Percentiles rank a stretch among this genome's conserved stretches.
Conservation (phyloP, 2,888 invertebrate genomes). For the Chesias legatella region DNA sequence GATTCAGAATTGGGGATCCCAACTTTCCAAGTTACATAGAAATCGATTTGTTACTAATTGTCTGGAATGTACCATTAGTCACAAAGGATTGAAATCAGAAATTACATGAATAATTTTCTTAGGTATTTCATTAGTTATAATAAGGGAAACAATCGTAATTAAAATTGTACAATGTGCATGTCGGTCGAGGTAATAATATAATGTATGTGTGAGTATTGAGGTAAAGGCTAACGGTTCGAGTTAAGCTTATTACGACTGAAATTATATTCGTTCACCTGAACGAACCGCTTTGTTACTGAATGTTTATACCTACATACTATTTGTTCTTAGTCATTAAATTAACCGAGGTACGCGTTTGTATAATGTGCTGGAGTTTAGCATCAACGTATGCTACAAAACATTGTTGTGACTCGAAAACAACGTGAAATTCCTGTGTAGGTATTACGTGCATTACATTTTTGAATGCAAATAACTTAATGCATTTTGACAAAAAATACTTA, state of each 20-base stretch:
- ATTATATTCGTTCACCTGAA: neutral
- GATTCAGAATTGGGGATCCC: slow-evolving; percentile 53
- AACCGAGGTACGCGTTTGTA: no score
- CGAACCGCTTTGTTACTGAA: no score
- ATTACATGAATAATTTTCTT: neutral
- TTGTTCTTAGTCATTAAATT: no score
- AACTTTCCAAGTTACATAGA: slow-evolving; percentile 49
- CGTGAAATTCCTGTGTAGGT: no score
- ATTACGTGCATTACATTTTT: no score
- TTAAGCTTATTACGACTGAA: neutral
- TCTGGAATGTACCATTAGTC: slow-evolving; percentile 2
- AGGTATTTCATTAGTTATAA: neutral
- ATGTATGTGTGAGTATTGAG: slow-evolving; percentile 5
- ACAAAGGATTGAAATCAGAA: slow-evolving; percentile 7
- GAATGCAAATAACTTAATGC: no score
- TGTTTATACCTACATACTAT: no score
- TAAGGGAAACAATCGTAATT: no score
- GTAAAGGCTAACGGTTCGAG: slow-evolving; percentile 6
- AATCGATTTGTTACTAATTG: slow-evolving; percentile 28
- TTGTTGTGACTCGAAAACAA: no score
- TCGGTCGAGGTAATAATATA: slow-evolving; percentile 3
- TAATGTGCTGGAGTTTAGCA: no score
- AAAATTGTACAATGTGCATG: neutral
- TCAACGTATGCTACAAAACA: no score
- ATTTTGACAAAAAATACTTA: no score